Evolutionary conservation across 1,140 invertebrate species (phyloP).

Genomic region (Drosophila sp.): DNA sequence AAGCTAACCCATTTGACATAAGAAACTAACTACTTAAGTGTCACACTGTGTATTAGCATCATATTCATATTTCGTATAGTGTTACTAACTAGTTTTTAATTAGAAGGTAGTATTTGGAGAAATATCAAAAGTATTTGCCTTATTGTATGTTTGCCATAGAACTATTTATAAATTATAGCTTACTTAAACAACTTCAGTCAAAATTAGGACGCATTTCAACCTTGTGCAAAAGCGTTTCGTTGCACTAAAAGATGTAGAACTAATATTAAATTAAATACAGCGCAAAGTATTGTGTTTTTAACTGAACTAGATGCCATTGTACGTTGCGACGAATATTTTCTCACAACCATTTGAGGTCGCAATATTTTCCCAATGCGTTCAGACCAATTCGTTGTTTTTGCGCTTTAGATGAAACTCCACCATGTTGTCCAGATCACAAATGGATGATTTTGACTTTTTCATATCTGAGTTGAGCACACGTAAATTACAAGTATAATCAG

Average conservation of each 20-base stretch:
- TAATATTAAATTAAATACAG: slow-evolving; percentile 66
- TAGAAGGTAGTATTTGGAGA: slow-evolving; percentile 48
- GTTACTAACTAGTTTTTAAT: slow-evolving; percentile 57
- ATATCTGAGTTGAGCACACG: slow-evolving; percentile 77
- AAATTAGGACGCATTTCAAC: slow-evolving; percentile 73
- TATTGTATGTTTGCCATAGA: slow-evolving; percentile 30
- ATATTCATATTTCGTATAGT: slow-evolving; percentile 13
- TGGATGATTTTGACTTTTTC: slow-evolving; percentile 75
- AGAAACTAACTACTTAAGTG: slow-evolving; percentile 52
- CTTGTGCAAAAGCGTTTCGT: slow-evolving; percentile 72
- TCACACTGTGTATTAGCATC: slow-evolving; percentile 28
- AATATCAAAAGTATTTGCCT: slow-evolving; percentile 64
- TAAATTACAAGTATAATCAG: slow-evolving; percentile 71
- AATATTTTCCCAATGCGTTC: not conserved
- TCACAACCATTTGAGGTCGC: not conserved
- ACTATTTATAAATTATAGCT: slow-evolving; percentile 44
- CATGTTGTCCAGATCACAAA: slow-evolving; percentile 80
- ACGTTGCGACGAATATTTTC: slow-evolving; percentile 25
- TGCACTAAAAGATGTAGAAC: slow-evolving; percentile 50
- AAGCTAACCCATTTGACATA: slow-evolving; percentile 6
- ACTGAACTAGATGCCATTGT: slow-evolving; percentile 73
- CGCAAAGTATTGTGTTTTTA: slow-evolving; percentile 67
- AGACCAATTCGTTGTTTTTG: slow-evolving; percentile 40
- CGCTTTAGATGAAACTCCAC: slow-evolving; percentile 81
- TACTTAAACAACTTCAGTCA: slow-evolving; percentile 74